These are phyloP conservation scores for Cydia fagiglandana DNA, from an alignment of 1,140 invertebrate species.

Conservation along the genomic window DNA sequence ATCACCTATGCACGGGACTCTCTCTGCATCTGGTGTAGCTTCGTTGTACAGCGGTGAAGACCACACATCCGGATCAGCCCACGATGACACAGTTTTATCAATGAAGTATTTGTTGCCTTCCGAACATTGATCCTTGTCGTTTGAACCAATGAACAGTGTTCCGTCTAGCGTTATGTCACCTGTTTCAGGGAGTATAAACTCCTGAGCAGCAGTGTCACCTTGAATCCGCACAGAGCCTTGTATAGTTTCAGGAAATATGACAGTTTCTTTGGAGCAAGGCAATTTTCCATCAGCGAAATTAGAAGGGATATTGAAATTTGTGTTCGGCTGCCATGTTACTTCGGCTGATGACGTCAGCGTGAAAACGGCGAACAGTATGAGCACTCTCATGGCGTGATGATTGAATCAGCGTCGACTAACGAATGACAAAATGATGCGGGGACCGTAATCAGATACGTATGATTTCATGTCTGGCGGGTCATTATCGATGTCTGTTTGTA, in stretches of 20 bases:
- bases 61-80: conserved; percentile 65
- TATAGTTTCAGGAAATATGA: conserved; percentile 59
- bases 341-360: conserved; percentile 40
- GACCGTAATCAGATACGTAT: conserved; percentile 57
- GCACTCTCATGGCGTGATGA: conserved; percentile 36
- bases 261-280: conserved; percentile 64
- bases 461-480: conserved; percentile 25
- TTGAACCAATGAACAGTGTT: conserved; percentile 49
- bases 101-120: conserved; percentile 54
- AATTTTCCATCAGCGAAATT: conserved; percentile 61
- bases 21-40: conserved; percentile 67
- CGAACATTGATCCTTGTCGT: conserved; percentile 51
- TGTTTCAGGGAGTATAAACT: conserved; percentile 57
- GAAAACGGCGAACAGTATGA: conserved; percentile 41
- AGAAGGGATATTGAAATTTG: conserved; percentile 58
- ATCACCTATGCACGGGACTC: conserved; percentile 66
- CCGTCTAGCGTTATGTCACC: conserved; percentile 61
- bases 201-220: conserved; percentile 44
- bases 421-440: conserved; percentile 49
- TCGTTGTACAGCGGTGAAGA: conserved; percentile 62
- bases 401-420: conserved; percentile 47
- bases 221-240: conserved; percentile 50
- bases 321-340: conserved; percentile 63
- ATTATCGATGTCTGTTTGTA: conserved; percentile 59
- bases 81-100: conserved; percentile 48